Percentiles rank a stretch among this genome's conserved stretches.
Conservation (phyloP, 2,113 vertebrate genomes). For the Melozone crissalis region DNA sequence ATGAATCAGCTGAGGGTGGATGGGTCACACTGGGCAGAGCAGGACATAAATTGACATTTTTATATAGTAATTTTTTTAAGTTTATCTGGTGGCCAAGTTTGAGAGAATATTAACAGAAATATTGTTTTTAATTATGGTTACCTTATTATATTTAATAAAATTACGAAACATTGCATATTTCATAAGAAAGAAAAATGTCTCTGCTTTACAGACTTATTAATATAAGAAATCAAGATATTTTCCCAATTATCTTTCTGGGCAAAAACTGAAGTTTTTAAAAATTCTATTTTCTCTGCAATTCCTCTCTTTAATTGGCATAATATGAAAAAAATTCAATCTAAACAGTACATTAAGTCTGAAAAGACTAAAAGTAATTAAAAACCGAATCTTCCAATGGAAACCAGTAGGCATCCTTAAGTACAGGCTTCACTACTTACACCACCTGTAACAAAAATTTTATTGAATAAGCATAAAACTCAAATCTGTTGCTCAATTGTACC, state of each 20-base stretch:
- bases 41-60: background rate
- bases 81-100: background rate
- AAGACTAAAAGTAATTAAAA: conserved; percentile 18
- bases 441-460: background rate
- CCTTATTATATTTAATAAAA: background rate
- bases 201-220: background rate
- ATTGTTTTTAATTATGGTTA: background rate
- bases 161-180: background rate
- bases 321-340: background rate
- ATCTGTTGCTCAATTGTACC: background rate
- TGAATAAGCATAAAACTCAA: background rate
- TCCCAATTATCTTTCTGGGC: background rate
- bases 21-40: background rate
- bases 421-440: background rate
- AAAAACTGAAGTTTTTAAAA: background rate
- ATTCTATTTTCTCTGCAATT: background rate
- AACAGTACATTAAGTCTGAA: background rate
- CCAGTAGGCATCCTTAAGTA: background rate
- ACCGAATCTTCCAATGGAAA: background rate
- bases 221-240: background rate
- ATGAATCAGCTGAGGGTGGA: background rate
- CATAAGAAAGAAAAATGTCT: background rate
- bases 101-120: background rate
- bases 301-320: background rate
- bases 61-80: background rate